Conservation (phyloP, 2,113 vertebrate genomes). For the Acrocephalus arundinaceus region DNA sequence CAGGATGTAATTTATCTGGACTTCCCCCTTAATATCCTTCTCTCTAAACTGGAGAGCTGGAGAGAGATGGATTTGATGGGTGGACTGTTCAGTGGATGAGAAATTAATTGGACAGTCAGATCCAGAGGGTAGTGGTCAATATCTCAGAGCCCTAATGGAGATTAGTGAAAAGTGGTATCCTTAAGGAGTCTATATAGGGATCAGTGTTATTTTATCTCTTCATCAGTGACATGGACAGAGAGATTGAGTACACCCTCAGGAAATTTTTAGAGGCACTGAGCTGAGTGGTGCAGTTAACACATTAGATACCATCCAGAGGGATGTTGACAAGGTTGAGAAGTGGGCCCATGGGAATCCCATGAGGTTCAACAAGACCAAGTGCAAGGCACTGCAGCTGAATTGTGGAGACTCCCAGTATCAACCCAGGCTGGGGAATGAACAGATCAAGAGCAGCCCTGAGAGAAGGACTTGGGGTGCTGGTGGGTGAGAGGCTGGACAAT, state of each 20-base stretch:
- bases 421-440: fast-evolving
- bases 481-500: not conserved
- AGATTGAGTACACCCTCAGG: not conserved
- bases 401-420: fast-evolving
- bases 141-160: not conserved
- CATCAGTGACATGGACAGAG: not conserved
- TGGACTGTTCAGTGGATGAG: fast-evolving
- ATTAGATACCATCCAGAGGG: not conserved
- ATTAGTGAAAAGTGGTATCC: not conserved
- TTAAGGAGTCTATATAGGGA: not conserved
- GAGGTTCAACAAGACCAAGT: not conserved
- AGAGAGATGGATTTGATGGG: not conserved
- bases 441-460: not conserved
- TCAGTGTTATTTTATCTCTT: not conserved
- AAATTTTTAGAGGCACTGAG: not conserved
- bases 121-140: not conserved
- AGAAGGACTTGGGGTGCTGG: not conserved
- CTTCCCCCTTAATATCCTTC: not conserved
- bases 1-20: not conserved
- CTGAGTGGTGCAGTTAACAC: not conserved
- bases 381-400: not conserved
- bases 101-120: not conserved
- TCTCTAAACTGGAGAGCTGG: not conserved
- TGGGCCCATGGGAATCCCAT: not conserved
- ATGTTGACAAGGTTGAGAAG: fast-evolving